These are phyloP conservation scores for Oncorhynchus mykiss DNA, from an alignment of 2,113 vertebrate species.

Conservation along the genomic window DNA sequence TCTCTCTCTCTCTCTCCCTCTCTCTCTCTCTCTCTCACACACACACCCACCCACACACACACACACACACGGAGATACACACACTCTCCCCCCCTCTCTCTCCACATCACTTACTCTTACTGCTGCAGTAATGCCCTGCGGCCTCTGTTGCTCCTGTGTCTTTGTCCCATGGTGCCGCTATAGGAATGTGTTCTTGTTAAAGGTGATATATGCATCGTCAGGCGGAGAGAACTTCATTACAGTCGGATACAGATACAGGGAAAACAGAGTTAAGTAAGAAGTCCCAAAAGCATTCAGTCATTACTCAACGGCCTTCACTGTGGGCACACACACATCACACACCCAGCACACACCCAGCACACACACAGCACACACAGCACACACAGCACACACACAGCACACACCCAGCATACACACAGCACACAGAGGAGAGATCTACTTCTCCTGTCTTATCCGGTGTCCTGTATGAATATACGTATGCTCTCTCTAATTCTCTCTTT, in stretches of 20 bases:
- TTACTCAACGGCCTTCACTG: slow-evolving; percentile 13
- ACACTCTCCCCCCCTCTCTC: neutral
- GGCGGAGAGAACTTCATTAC: slow-evolving; percentile 49
- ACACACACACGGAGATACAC: too few species aligned
- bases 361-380: too few species aligned
- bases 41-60: neutral
- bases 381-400: too few species aligned
- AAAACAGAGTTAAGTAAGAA: slow-evolving; percentile 27
- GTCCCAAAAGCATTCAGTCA: slow-evolving; percentile 50
- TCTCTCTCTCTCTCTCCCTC: slow-evolving; percentile 14
- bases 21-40: slow-evolving; percentile 21
- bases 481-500: too few species aligned
- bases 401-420: too few species aligned
- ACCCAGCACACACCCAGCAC: too few species aligned
- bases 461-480: too few species aligned
- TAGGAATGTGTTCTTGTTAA: slow-evolving; percentile 64
- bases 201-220: slow-evolving; percentile 62
- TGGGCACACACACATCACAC: neutral
- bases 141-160: slow-evolving; percentile 19
- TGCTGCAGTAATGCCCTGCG: slow-evolving; percentile 38
- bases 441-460: too few species aligned
- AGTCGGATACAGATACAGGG: slow-evolving; percentile 32
- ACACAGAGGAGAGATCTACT: slow-evolving; percentile 12
- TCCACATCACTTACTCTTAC: slow-evolving; percentile 24
- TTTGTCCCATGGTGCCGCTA: slow-evolving; percentile 53